phyloP scores from a whole-genome alignment of 2,113 vertebrate species.

The Leptodactylus fuscus region DNA sequence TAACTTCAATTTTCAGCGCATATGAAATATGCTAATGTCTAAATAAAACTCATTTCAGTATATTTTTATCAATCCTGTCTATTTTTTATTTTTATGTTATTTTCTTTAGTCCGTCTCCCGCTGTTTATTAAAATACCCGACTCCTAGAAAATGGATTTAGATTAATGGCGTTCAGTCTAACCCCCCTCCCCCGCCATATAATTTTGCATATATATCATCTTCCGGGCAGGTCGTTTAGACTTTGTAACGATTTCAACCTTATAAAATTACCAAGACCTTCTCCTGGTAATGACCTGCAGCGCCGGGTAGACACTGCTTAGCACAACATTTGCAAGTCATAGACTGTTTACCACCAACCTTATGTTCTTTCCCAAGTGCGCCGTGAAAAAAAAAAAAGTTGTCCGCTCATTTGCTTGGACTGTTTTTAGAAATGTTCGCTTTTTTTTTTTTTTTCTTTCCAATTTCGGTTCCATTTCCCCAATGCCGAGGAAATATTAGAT shows the following conservation, averaged over 20 bases:
- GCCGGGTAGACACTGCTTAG: slow-evolving; percentile 48
- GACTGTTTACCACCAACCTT: slow-evolving; percentile 55
- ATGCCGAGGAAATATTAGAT: slow-evolving; percentile 24
- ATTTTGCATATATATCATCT: slow-evolving; percentile 16
- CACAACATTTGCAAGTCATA: slow-evolving; percentile 59
- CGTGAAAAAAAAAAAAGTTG: slow-evolving; percentile 43
- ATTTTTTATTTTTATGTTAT: neutral
- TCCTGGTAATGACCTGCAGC: slow-evolving; percentile 48
- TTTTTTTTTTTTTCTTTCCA: slow-evolving; percentile 3
- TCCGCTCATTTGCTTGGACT: slow-evolving; percentile 27
- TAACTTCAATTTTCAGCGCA: neutral
- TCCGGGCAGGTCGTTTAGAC: slow-evolving; percentile 25
- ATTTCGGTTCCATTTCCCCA: slow-evolving; percentile 6
- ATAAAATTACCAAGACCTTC: slow-evolving; percentile 44
- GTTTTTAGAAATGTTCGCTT: slow-evolving; percentile 37
- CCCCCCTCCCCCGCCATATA: neutral
- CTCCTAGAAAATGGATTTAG: slow-evolving; percentile 18
- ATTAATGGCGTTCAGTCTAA: neutral
- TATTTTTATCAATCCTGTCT: neutral
- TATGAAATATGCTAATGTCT: slow-evolving; percentile 18
- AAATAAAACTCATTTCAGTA: slow-evolving; percentile 45
- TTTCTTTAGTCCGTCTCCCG: too few species aligned
- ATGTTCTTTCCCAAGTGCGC: slow-evolving; percentile 51
- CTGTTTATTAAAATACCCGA: slow-evolving; percentile 44
- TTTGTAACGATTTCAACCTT: slow-evolving; percentile 46